These are phyloP conservation scores for Spatula clypeata DNA, from an alignment of 2,797 vertebrate genomes.

Conservation along the genomic window DNA sequence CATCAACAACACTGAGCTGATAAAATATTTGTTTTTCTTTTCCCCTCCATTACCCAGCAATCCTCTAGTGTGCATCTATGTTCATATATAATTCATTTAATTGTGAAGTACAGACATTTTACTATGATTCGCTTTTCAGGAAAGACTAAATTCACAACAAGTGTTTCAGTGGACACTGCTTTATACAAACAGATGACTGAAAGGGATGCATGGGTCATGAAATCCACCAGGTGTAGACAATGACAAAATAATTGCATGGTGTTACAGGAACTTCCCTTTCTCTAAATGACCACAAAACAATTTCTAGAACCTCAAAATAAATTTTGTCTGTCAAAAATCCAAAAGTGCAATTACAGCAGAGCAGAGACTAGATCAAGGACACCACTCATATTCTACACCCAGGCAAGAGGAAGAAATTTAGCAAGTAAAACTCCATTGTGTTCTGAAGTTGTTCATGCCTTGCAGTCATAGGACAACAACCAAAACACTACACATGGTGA, in stretches of 20 bases:
- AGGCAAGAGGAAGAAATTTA: background rate
- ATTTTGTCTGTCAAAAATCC: background rate
- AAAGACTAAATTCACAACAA: background rate
- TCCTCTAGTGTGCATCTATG: background rate
- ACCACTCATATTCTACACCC: background rate
- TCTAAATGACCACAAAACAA: background rate
- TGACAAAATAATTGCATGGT: background rate
- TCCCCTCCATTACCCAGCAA: background rate
- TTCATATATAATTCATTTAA: background rate
- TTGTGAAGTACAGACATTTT: background rate
- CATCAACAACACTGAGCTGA: background rate
- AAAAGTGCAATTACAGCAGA: background rate
- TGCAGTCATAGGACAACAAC: background rate
- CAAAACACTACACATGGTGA: background rate
- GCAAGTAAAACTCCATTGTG: background rate
- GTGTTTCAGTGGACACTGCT: background rate
- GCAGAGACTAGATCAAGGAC: background rate
- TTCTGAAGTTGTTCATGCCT: background rate
- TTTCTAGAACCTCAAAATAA: background rate
- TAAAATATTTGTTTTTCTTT: background rate
- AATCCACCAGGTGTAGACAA: background rate
- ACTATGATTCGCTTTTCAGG: background rate
- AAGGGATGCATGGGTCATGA: background rate
- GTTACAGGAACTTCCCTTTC: background rate
- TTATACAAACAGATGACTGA: background rate